Evolutionary conservation across 30 jellyfish, hydroid and myxozoan species (phyloP), one percentile per base, ranked within the genome.

Genomic region (Pseudorhiza aurosa): DNA sequence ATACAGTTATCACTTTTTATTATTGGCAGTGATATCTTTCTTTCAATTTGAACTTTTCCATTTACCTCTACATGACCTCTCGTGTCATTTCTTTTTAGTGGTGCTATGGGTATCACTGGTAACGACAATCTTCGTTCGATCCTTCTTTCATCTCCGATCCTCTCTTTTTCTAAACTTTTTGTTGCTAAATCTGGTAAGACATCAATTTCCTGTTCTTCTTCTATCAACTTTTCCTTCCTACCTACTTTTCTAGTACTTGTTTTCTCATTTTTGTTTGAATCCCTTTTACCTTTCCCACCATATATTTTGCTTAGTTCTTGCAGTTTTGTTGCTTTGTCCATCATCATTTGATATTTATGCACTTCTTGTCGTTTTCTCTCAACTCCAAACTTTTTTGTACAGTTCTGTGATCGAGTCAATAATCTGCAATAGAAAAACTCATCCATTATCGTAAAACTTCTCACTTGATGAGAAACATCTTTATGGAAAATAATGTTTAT

Each of bases 21-120:
- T 10, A 73, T 36, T 39, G 86, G 86, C 21, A 73, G 27, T 1
- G 86, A 73, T 1, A 21, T 9, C 44, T 64, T 73, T 33, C 75
- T 15, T 29, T 27, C 74, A 4, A 4, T 53, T 53, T 6, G n/a
- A 21, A 6, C 14, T 19, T 22, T 53, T 10, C n/a, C n/a, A 5
- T 49, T 49, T 49, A 2, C 63, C 63, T 5, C 4, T 14, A 49
- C n/a, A 29, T 4, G 72, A 18, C 3, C 28, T 19, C 32, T 6
- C 58, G 17, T 22, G 2, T 27, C 88, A 42, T 11, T 12, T 1
- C 71, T 24, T 49, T 27, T 71, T 49, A 57, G 59, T n/a, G n/a
- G n/a, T n/a, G n/a, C n/a, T n/a, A 9, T 24, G 29, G 63, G 25
- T 12, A 73, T 27, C 12, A 37, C 30, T 19, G 86, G 86, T 11